Percentiles rank a stretch among this genome's conserved stretches.
Conservation (phyloP, 2,113 vertebrate genomes). For the Murina feae region DNA sequence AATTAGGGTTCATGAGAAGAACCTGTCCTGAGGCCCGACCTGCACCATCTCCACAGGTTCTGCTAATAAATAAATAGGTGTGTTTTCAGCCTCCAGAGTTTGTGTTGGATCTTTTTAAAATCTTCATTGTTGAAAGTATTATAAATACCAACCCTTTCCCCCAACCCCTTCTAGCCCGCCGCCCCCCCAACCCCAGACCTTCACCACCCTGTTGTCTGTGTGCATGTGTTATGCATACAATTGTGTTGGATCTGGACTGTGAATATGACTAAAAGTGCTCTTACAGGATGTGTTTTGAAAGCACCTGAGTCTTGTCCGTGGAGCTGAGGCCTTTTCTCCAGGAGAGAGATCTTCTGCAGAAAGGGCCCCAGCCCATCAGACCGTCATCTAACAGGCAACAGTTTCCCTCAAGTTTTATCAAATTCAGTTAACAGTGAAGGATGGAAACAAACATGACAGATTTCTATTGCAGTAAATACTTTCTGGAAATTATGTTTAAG, state of each 20-base stretch:
- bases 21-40: neutral
- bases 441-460: neutral
- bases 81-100: neutral
- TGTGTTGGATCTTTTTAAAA: neutral
- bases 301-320: neutral
- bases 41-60: neutral
- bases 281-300: neutral
- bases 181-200: too few species aligned
- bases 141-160: too few species aligned
- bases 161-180: too few species aligned
- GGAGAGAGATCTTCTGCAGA: accelerated
- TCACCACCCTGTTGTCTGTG: too few species aligned
- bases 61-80: neutral
- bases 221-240: too few species aligned
- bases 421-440: neutral
- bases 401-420: neutral
- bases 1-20: neutral
- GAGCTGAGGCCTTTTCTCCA: neutral
- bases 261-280: neutral
- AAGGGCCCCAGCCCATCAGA: neutral
- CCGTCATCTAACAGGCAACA: neutral
- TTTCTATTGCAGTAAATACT: neutral
- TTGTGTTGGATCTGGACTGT: too few species aligned
- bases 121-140: too few species aligned
- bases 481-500: neutral